Evolutionary conservation across 1,140 invertebrate species (phyloP), one percentile per base, ranked within the genome.

Genomic region (Venturia canescens): DNA sequence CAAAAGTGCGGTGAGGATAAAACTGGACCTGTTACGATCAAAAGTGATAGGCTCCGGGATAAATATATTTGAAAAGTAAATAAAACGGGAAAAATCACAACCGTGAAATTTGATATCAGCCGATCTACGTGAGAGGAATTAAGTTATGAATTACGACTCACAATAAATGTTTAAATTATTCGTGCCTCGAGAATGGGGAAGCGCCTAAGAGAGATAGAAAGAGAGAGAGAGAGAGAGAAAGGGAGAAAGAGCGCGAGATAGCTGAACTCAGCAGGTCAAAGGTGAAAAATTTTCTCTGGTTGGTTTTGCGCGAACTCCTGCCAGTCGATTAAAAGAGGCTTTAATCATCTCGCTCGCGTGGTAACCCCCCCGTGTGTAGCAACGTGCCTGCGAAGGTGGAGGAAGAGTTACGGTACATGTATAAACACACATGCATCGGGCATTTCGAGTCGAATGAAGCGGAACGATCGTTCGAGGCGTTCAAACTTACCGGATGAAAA

Each of bases 291-390:
- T 83, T 83, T 83, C 83, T 83, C 83, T 63, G 44, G 53, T 69
- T 60, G 75, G 57, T 77, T 77, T 77, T 77, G 75, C 75, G 29
- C 53, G 75, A 66, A 60, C 57, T 63, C 75, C 80, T 82, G 83
- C 83, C 78, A 82, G 80, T 81, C 83, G 83, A 83, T 83, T 83
- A 83, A 82, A 83, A 83, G 83, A 83, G 83, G 74, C 74, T 83
- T 83, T 83, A 83, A 83, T 83, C 83, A 83, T 83, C 80, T 75
- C 83, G 67, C 38, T 53, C 60, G 70, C 21, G 71, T 48, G 79
- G 72, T 23, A n/a, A 26, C n/a, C 11, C 60, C 13, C 21, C 60
- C 13, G 23, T 63, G 27, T 77, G 53, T 77, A 78, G 23, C 48
- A 76, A 63, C 50, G 3, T 13, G 16, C 2, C 27, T 6, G 29